Base-by-base conservation (phyloP, 2,888 invertebrate genomes). In the Stenodema calcarata region DNA sequence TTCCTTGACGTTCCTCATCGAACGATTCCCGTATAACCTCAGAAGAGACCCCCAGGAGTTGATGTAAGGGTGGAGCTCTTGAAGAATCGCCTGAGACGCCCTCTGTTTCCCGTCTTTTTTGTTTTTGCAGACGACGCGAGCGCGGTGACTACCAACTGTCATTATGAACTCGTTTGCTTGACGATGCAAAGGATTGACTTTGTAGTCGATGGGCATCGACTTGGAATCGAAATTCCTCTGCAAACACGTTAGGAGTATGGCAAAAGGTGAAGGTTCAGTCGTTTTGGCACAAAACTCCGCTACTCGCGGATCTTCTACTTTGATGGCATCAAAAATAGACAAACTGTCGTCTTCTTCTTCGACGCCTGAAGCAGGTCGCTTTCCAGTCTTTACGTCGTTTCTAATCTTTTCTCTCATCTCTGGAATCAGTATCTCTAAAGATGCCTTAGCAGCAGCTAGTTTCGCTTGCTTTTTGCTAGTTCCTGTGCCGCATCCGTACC, bases 401-500 rank as follows among this genome's bases (percentile, higher is more conserved):
- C 94, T 93, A 79, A 96, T 95, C 91, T 96, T 95, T 89, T 95
- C 95, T 88, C 95, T 94, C 94, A 98, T 96, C 92, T 97, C 96
- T 0, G 98, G 98, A 89, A 98, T 97, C 83, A 98, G 93, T 90
- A 98, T 96, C 92, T 96, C 96, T 50, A 98, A 93, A 76, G 98
- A 97, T 89, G 95, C 95, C 87, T 95, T 93, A 0, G 98, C 98
- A 44, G 99, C 99, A 89, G 97, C 97, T 0, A 97, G 95, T 92
- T 99, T 99, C 41, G 99, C 99, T 91, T 96, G 95, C 89, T 98
- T 97, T 92, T 99, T 99, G 92, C 97, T 98, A 87, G 96, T 95
- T 12, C 99, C 99, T 91, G 95, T 96, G 0, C 99, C 99, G 47
- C 95, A 95, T 7, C 99, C 99, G 92, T 99, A 98, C 90, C 96